Evolutionary conservation across 1,140 invertebrate species (phyloP), one percentile per base, ranked within the genome.

Genomic region (Thrips palmi): DNA sequence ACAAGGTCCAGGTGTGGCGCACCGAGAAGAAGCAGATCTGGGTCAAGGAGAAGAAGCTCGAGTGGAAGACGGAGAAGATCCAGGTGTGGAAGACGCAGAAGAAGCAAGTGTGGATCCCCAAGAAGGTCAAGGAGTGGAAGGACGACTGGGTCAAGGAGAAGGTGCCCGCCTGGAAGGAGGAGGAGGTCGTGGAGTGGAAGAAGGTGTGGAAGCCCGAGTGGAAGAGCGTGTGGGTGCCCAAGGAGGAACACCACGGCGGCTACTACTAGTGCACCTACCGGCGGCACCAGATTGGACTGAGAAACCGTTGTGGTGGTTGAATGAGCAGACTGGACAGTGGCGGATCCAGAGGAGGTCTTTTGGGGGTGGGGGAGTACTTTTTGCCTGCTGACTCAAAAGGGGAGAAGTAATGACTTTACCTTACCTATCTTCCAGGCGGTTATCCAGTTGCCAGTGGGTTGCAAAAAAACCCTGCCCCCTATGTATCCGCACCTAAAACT

Each of bases 131-230:
- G 39, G 67, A 73, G 17, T 81, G 77, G 77, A 60, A 75, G 28
- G 70, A 78, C 43, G 70, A 79, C 21, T 80, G 76, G 77, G 68
- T 70, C 40, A 74, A 69, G 0, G 66, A 76, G 27, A 82, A 81
- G 34, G 34, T 36, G 2, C 34, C 34, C 3, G 20, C 24, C 2
- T 36, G 34, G 55, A 77, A 77, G 46, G 71, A 81, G 55, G 67
- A 48, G 33, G 81, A 76, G 77, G 64, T 73, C 40, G 71, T 71
- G 6, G 73, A 79, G 39, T 75, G 81, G 55, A 74, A 78, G 47
- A 64, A 76, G 54, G 66, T 75, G 31, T 80, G 75, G 76, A 71
- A 77, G 45, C 72, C 77, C 27, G 77, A 81, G 49, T 63, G 61
- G 62, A 64, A 64, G 64, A 74, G 27, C 54, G 65, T 73, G n/a